Evolutionary conservation across 2,888 invertebrate species (phyloP).

Genomic region (Sminthurides aquaticus): DNA sequence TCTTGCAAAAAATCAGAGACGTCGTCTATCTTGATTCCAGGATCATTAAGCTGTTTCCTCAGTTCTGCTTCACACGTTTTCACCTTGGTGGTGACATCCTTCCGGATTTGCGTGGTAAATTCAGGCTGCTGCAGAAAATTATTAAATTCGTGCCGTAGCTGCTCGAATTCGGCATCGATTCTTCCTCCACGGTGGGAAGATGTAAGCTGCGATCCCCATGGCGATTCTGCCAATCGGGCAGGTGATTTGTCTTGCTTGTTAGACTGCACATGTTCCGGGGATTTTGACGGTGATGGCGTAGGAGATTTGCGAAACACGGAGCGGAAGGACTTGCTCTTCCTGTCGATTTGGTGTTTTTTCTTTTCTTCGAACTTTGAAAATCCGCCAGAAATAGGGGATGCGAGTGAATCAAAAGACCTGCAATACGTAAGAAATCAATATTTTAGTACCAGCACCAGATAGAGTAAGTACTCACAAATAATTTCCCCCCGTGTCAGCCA

Average conservation of each 20-base stretch:
- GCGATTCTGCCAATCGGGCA: neutral
- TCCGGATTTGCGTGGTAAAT: conserved; percentile 50
- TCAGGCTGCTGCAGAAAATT: conserved; percentile 48
- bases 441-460: neutral
- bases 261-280: conserved; percentile 19
- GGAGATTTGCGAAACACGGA: conserved; percentile 68
- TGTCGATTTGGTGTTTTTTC: conserved; percentile 68
- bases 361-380: conserved; percentile 83
- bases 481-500: neutral
- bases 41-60: conserved; percentile 54
- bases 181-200: conserved; percentile 4
- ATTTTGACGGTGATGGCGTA: conserved; percentile 45
- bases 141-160: conserved; percentile 49
- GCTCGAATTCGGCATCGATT: conserved; percentile 44
- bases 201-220: neutral
- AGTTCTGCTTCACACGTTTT: conserved; percentile 60
- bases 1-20: conserved; percentile 83
- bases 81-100: conserved; percentile 62
- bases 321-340: conserved; percentile 67
- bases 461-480: neutral
- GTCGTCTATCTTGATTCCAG: conserved; percentile 62
- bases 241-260: neutral
- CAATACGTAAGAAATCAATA: conserved; percentile 1
- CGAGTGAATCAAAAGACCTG: conserved; percentile 39
- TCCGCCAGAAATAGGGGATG: conserved; percentile 46